Base-by-base conservation (phyloP, 2,113 vertebrate species). In the Tapirus terrestris region DNA sequence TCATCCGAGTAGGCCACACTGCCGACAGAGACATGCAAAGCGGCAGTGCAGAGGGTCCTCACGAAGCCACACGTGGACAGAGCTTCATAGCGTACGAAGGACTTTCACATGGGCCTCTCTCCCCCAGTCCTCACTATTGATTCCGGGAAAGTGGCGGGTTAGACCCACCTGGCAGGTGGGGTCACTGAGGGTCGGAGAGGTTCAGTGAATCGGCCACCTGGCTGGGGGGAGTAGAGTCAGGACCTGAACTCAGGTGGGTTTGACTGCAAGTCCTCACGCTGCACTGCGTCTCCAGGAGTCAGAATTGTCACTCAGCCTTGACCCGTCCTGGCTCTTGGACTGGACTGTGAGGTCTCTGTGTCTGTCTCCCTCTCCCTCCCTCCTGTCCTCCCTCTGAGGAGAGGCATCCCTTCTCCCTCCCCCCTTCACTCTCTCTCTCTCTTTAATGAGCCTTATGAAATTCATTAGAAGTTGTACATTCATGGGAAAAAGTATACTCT, bases 21-120 rank as follows among this genome's bases (percentile, higher is more conserved):
- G 33, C 56, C 0, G 1, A 48, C n/a, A 48, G 79, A 33, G 67
- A n/a, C 18, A 0, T 0, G 4, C 48, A n/a, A 1, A 36, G 75
- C 58, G 17, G 70, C 68, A 13, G 51, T 1, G 65, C n/a, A 4
- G 67, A 29, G 29, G 36, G 53, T 6, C 56, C 56, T 18, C 23
- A 25, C 6, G 23, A 18, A 6, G 8, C 21, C 23, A 31, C 23
- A 3, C 1, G 3, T n/a, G 58, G 67, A 25, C 8, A 25, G n/a
- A 8, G 17, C 51, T 8, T 45, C 0, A 10, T 25, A 51, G 48
- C 17, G 1, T 5, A 3, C 31, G 11, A 25, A 81, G 17, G 53
- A 39, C 3, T 20, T 65, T n/a, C 0, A 5, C 17, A 1, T 2
- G 11, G 39, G 48, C 51, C 60, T 13, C 45, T 39, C 70, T 13